A percentile compares a stretch with the other conserved stretches of the same genome.
These are phyloP conservation scores for Gari tellinella DNA, from an alignment of 2,888 invertebrate genomes.

Conservation along the genomic window DNA sequence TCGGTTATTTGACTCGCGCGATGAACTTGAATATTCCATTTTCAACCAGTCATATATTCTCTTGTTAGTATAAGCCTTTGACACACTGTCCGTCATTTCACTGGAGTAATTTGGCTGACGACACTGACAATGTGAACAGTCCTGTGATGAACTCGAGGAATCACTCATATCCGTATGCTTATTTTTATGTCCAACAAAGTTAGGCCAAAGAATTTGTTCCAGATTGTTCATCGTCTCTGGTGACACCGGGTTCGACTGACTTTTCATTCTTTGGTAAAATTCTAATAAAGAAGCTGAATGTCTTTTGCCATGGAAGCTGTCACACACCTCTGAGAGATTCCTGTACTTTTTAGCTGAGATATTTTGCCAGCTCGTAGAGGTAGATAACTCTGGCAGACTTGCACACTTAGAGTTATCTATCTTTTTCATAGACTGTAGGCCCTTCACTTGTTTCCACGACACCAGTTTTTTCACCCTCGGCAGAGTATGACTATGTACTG, in stretches of 20 bases:
- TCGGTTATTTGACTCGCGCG: slow-evolving; percentile 42
- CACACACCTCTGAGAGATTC: slow-evolving; percentile 63
- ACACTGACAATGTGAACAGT: slow-evolving; percentile 56
- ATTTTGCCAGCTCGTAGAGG: slow-evolving; percentile 61
- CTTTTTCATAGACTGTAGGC: slow-evolving; percentile 60
- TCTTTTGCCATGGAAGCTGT: slow-evolving; percentile 74
- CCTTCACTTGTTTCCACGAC: slow-evolving; percentile 75
- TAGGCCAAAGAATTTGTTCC: slow-evolving; percentile 74
- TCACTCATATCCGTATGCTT: slow-evolving; percentile 48
- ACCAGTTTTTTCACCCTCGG: slow-evolving; percentile 61
- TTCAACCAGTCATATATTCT: slow-evolving; percentile 66
- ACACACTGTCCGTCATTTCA: slow-evolving; percentile 36
- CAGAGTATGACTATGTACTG: slow-evolving; percentile 56
- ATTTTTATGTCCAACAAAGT: slow-evolving; percentile 58
- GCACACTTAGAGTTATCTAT: slow-evolving; percentile 66
- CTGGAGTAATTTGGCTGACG: slow-evolving; percentile 13
- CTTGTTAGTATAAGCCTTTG: slow-evolving; percentile 63
- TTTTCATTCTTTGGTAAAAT: slow-evolving; percentile 76
- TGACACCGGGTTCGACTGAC: slow-evolving; percentile 74
- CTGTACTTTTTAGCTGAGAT: slow-evolving; percentile 57
- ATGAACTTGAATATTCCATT: slow-evolving; percentile 58
- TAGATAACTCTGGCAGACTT: slow-evolving; percentile 75
- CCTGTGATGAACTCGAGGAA: slow-evolving; percentile 52
- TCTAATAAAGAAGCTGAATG: slow-evolving; percentile 77
- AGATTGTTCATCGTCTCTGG: slow-evolving; percentile 75